Conservation (phyloP, 2,888 invertebrate species). For the Pachycephus smyrnensis region DNA sequence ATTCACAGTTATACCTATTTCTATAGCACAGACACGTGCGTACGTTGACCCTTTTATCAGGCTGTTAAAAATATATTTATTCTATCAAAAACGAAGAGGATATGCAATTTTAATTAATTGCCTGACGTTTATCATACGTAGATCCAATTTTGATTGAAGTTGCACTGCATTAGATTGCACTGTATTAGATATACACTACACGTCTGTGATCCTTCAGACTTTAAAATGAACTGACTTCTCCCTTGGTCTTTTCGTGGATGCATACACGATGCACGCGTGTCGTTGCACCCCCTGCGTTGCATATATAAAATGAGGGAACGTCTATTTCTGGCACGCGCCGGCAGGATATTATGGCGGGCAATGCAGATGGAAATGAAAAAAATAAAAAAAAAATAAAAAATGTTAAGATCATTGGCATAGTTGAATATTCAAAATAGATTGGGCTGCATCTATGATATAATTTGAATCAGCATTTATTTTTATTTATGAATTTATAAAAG, state of each 20-base stretch:
- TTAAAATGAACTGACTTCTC: slow-evolving; percentile 32
- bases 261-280: slow-evolving; percentile 41
- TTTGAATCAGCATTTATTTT: too few relatives aligned
- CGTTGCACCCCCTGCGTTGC: slow-evolving; percentile 58
- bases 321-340: slow-evolving; percentile 59
- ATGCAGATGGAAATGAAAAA: slow-evolving; percentile 24
- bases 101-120: not conserved
- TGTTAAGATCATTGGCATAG: not conserved
- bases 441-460: too few relatives aligned
- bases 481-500: not conserved
- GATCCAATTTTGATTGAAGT: not conserved
- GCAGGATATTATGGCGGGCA: slow-evolving; percentile 31
- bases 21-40: not conserved
- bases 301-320: slow-evolving; percentile 36
- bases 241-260: slow-evolving; percentile 30
- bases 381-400: slow-evolving; percentile 22
- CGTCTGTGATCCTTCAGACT: not conserved
- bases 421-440: not conserved
- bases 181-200: not conserved
- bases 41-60: not conserved
- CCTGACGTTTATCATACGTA: not conserved
- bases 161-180: not conserved
- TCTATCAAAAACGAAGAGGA: not conserved
- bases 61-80: not conserved
- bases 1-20: not conserved